Evolutionary conservation across 2,797 vertebrate species (phyloP).

Genomic region (Psittacula echo): DNA sequence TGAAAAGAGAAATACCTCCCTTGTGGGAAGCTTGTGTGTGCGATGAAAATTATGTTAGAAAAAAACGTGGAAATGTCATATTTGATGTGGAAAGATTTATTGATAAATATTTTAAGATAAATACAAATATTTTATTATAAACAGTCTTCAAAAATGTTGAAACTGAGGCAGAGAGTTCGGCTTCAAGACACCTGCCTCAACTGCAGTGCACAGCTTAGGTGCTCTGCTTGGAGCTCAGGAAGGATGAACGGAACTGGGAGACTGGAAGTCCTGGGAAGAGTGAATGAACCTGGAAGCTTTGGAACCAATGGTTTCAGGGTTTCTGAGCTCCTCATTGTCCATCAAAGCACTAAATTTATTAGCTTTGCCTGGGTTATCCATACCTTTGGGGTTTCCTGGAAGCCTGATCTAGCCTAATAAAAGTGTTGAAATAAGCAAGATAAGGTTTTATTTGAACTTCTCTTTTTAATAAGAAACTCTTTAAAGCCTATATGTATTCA

Average conservation of each 20-base stretch:
- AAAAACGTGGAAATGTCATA: neutral
- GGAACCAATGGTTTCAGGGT: neutral
- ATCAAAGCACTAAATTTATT: neutral
- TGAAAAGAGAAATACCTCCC: neutral
- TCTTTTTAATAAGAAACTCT: neutral
- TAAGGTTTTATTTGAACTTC: neutral
- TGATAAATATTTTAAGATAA: neutral
- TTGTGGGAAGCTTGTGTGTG: neutral
- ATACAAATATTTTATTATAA: neutral
- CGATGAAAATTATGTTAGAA: neutral
- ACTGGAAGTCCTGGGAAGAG: neutral
- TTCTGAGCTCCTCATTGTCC: neutral
- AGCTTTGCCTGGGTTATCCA: neutral
- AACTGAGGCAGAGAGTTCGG: neutral
- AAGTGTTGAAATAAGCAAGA: neutral
- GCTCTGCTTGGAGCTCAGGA: neutral
- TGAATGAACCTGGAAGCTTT: neutral
- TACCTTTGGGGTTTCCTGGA: neutral
- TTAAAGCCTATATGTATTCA: neutral
- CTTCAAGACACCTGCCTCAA: neutral
- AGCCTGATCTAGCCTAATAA: neutral
- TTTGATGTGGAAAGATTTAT: neutral
- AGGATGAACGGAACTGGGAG: neutral
- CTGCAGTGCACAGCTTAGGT: neutral
- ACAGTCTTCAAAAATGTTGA: neutral